phyloP scores from a whole-genome alignment of 1,140 invertebrate genomes.

The Hylaeus volcanicus region DNA sequence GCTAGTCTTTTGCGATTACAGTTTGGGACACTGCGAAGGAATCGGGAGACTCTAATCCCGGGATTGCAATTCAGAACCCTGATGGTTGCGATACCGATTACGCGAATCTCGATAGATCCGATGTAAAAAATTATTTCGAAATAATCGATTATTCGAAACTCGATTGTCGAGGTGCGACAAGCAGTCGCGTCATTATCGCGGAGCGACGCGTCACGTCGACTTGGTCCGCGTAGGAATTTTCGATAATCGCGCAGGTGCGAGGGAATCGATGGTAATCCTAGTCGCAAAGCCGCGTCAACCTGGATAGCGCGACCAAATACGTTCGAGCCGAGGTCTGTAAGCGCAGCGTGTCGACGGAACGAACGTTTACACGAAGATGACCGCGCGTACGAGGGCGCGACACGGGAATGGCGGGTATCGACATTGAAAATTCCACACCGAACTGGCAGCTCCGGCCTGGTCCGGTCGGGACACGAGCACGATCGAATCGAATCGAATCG shows the following conservation, averaged over 20 bases:
- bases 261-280: background rate
- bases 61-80: background rate
- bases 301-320: background rate
- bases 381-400: slow-evolving; percentile 25
- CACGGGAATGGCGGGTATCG: slow-evolving; percentile 49
- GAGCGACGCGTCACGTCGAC: background rate
- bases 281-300: slow-evolving; percentile 1
- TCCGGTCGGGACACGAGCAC: slow-evolving; percentile 13
- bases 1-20: no score
- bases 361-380: slow-evolving; percentile 47
- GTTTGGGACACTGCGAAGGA: background rate
- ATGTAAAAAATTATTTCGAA: no score
- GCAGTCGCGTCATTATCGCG: background rate
- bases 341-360: background rate
- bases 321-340: background rate
- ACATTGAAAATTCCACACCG: slow-evolving; percentile 42
- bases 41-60: background rate
- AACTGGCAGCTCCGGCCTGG: background rate
- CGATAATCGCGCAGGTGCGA: slow-evolving; percentile 30
- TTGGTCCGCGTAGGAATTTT: background rate
- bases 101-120: no score
- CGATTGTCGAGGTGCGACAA: background rate
- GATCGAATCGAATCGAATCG: no score
- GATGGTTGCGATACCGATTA: no score
- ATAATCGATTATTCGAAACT: no score